Evolutionary conservation across 2,888 invertebrate species (phyloP).

Genomic region (Schrankia costaestrigalis): DNA sequence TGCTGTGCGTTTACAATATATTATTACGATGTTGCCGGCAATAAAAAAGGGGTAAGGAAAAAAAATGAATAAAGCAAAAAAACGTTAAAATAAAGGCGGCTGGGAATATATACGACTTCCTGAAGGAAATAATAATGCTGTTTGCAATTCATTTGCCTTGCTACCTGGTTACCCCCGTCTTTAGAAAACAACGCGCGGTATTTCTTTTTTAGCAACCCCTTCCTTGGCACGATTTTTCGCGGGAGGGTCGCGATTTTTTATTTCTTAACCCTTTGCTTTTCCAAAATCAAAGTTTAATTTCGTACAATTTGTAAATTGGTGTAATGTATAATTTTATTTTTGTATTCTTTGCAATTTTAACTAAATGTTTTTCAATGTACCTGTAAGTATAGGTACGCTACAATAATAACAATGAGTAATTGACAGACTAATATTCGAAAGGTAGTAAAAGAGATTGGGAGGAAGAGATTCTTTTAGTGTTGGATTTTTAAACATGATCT

Average conservation of each 20-base stretch:
- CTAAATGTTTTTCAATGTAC: neutral
- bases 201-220: conserved; percentile 56
- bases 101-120: conserved; percentile 81
- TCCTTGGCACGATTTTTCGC: conserved; percentile 63
- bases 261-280: conserved; percentile 69
- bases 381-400: neutral
- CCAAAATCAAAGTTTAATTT: conserved; percentile 69
- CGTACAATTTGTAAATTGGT: conserved; percentile 37
- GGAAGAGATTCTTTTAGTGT: no score
- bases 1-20: conserved; percentile 77
- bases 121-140: conserved; percentile 81
- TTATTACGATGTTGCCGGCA: conserved; percentile 76
- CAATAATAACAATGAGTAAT: no score
- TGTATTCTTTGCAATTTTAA: neutral
- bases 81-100: conserved; percentile 78
- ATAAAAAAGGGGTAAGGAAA: conserved; percentile 75
- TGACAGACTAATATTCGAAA: no score
- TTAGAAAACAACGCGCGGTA: conserved; percentile 70
- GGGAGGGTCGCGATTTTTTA: conserved; percentile 67
- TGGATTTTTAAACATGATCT: no score
- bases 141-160: conserved; percentile 80
- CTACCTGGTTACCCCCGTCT: conserved; percentile 76
- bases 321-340: conserved; percentile 9
- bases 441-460: no score
- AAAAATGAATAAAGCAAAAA: conserved; percentile 70